Evolutionary conservation across 2,888 invertebrate genomes (phyloP), one percentile per base, ranked within the genome.

Genomic region (Agonum fuliginosum): DNA sequence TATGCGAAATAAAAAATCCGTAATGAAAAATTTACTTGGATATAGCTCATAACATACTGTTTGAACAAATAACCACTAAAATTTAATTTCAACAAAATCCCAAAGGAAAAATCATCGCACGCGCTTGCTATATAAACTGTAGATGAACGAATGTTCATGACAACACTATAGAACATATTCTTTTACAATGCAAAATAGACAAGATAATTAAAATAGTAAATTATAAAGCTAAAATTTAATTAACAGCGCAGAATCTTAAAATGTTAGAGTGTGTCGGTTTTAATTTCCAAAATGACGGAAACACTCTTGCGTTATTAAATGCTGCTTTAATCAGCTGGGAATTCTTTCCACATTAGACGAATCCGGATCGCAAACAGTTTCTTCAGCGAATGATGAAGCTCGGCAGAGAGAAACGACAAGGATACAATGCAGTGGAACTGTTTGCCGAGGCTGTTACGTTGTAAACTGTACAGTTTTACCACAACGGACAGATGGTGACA

Each of bases 331-430:
- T 70, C 14, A n/a, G 4, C 10, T 70, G 5, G n/a, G 12, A 43
- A 70, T 70, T 70, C 69, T 70, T 70, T 70, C 22, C 46, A 43
- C 24, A 70, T 70, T 70, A 70, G 24, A 6, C 22, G n/a, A 46
- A 22, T 70, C 27, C 24, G n/a, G 14, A 70, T 46, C 69, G 69
- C 69, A 70, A 46, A 69, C 34, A 41, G 5, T 17, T 12, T 19
- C 14, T n/a, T 43, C 27, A 20, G 20, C 37, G 37, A 17, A 67
- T 67, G 65, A 67, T 37, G 20, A 37, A 70, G 46, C 69, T 41
- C 20, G 37, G 24, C n/a, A 19, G n/a, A n/a, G n/a, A n/a, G 12
- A 12, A 14, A 20, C 22, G 20, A 67, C 69, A 70, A 24, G 46
- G 46, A 46, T 24, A 20, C 5, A n/a, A 17, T 14, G 8, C 43